Evolutionary conservation across 64 coral and sea anemone genomes (phyloP).

Genomic region (Pocillopora verrucosa): DNA sequence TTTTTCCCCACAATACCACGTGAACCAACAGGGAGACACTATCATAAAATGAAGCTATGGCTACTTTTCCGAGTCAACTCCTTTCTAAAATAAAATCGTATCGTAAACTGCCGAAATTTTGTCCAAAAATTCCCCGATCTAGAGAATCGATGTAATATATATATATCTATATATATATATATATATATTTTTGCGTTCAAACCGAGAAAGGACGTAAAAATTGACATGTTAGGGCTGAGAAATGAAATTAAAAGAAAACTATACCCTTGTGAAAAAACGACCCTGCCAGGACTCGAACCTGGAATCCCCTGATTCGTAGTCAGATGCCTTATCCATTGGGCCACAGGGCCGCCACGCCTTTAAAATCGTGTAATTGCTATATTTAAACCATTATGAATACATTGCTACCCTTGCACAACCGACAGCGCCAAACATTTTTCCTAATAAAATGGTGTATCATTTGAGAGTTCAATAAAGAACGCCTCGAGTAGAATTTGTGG

Average conservation of each 20-base stretch:
- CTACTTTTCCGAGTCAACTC: too few relatives aligned
- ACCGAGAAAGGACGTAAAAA: too few relatives aligned
- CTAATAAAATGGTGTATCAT: background rate
- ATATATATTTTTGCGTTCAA: too few relatives aligned
- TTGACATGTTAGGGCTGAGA: background rate
- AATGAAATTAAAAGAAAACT: background rate
- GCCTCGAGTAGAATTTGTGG: background rate
- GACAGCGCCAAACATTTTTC: background rate
- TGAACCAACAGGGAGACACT: too few relatives aligned
- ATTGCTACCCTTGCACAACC: background rate
- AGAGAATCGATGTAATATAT: too few relatives aligned
- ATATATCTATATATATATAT: too few relatives aligned
- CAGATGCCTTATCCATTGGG: constrained; percentile 93
- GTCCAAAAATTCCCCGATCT: too few relatives aligned
- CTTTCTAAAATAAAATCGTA: too few relatives aligned
- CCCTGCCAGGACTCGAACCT: constrained; percentile 91
- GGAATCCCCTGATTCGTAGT: constrained; percentile 88
- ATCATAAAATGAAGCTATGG: too few relatives aligned
- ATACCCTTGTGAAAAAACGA: background rate
- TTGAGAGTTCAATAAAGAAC: background rate
- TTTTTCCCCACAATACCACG: too few relatives aligned
- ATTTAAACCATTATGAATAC: background rate
- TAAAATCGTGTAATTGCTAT: fast-evolving
- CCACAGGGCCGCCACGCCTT: constrained; percentile 32
- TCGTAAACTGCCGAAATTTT: too few relatives aligned